Base-by-base conservation (phyloP, 2,888 invertebrate species). In the Cheilosia scutellata region DNA sequence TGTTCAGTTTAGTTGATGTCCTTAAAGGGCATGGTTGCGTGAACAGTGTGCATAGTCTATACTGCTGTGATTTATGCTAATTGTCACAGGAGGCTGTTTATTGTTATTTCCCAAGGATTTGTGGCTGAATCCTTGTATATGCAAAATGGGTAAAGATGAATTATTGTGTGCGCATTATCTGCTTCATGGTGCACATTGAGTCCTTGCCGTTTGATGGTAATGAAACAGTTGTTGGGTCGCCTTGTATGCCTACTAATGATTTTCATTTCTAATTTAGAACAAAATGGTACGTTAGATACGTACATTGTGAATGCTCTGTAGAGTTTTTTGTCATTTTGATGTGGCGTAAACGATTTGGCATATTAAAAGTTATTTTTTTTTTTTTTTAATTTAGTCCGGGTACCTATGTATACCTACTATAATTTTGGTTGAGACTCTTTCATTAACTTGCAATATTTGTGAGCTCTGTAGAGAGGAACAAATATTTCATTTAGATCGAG, bases 11-110 rank as follows among this genome's bases (percentile, higher is more conserved):
- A 16, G 25, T 31, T 33, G 58, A 65, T 75, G 82, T 86, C 76
- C 86, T 82, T 77, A 86, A 82, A 86, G 86, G 76, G 82, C 72
- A 86, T 77, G 66, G 9, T 51, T 82, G 86, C 72, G 76, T 86
- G 86, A 80, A 76, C 68, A 62, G 47, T 71, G 68, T 72, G 72
- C 72, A 16, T 20, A 1, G 68, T 72, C 68, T 77, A 16, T 31
- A 37, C 55, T 72, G 62, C 62, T 86, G 71, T 86, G 76, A 86
- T 82, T 86, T 86, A 86, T 86, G 86, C 62, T 68, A 86, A 82
- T 86, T 86, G 82, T 72, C 76, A 82, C 62, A 76, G 60, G 82
- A 86, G 82, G 82, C 66, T 82, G 72, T 80, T 82, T 76, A 82
- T 86, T 86, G 86, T 82, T 86, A 75, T 80, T 65, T 65, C 13